Base-by-base conservation (phyloP, 2,797 vertebrate genomes). In the Botia almorhae region DNA sequence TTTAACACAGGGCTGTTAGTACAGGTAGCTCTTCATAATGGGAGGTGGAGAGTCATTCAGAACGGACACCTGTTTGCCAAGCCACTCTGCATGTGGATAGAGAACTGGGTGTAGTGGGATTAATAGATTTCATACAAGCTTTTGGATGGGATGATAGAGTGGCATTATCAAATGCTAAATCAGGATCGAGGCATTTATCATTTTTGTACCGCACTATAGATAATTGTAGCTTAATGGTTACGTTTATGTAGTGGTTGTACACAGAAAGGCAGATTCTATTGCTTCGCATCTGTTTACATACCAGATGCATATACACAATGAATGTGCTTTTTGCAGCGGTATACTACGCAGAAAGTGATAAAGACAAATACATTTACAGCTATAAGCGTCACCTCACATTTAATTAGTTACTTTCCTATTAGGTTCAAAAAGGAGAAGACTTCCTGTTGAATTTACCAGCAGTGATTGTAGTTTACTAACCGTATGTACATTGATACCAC, bases 1-100 rank as follows among this genome's bases (percentile, higher is more conserved):
- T 92, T 92, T 91, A 93, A 93, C 91, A 91, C 78, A 33, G 89
- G 89, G 89, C 88, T 88, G 92, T 90, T 92, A 91, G 88, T 82
- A 89, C 90, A 92, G 91, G 90, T 91, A 92, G 87, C 86, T 87
- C 87, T 91, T 89, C 76, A 89, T 80, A 90, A 89, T 78, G 92
- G 90, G 90, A 92, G 90, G 91, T 92, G 89, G 86, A 89, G 87
- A 88, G 87, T 84, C 85, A 90, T 91, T 90, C 87, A 89, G 87
- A 89, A 85, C 51, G 78, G 90, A 93, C 91, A 93, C 89, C 90
- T 90, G 88, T 82, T 88, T 90, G 89, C 92, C 90, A 89, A 91
- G 90, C 90, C 88, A 88, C 84, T 90, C 87, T 73, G 86, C 85
- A 77, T 90, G 91, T 91, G 91, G 90, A 92, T 90, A 90, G 87